phyloP scores from a whole-genome alignment of 2,797 vertebrate species.

The Anguilla obscura region DNA sequence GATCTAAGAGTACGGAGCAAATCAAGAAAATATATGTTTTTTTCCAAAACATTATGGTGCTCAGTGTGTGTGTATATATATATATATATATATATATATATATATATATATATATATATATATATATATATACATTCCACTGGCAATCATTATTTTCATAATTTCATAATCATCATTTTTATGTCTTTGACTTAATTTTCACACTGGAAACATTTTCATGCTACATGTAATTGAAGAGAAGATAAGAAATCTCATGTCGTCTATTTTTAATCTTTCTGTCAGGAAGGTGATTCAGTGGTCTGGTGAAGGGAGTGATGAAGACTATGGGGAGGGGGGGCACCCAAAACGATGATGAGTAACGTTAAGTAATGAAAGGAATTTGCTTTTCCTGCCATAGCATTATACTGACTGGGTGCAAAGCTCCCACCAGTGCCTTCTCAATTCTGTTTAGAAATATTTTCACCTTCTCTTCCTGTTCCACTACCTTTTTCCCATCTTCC shows the following conservation, averaged over 20 bases:
- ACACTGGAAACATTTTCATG: background rate
- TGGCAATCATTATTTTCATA: background rate
- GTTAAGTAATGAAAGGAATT: slow-evolving; percentile 23
- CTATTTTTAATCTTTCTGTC: slow-evolving; percentile 29
- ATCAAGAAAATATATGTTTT: too few relatives aligned
- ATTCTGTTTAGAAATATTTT: slow-evolving; percentile 43
- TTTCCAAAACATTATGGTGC: too few relatives aligned
- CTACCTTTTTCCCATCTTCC: slow-evolving; percentile 30
- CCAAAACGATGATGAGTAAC: slow-evolving; percentile 8
- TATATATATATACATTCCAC: background rate
- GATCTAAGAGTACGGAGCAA: too few relatives aligned
- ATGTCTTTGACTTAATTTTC: background rate
- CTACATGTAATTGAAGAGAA: background rate
- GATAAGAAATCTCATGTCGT: slow-evolving; percentile 12
- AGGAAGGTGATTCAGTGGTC: slow-evolving; percentile 21
- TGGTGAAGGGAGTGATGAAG: background rate
- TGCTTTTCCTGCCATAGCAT: slow-evolving; percentile 30
- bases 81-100: too few relatives aligned
- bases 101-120: background rate
- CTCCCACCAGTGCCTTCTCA: slow-evolving; percentile 26
- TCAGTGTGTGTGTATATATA: too few relatives aligned
- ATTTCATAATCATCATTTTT: background rate
- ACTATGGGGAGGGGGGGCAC: background rate
- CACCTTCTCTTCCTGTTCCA: slow-evolving; percentile 31
- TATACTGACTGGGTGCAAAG: slow-evolving; percentile 25